Base-by-base conservation (phyloP, 2,888 invertebrate species). In the Trachelus troglodyta region DNA sequence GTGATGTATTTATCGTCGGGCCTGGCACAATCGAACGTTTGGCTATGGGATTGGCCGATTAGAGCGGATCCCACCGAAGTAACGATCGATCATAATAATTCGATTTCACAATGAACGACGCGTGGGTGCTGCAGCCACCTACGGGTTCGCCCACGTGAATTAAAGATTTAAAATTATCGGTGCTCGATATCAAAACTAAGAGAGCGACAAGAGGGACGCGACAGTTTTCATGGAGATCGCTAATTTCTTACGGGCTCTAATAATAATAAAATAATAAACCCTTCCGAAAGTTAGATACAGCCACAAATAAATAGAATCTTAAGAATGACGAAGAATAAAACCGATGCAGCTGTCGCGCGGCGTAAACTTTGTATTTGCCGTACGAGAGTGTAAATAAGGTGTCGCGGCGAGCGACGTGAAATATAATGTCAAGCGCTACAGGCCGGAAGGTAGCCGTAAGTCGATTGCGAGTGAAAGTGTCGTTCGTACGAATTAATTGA, bases 61-160 rank as follows among this genome's bases (percentile, higher is more conserved):
- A 77, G 79, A 80, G 80, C 78, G 75, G 78, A 80, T 80, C 80
- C 76, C 77, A 68, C 23, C 56, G 74, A 30, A 34, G 75, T 69
- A 15, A 71, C 56, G 78, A 74, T 74, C 35, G 79, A 75, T 69
- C 71, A 11, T 30, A 77, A 77, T 77, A 75, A 79, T 82, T 80
- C 73, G 73, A 80, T 82, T 80, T 81, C 79, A 79, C 81, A 71
- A 71, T 71, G 6, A 71, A 31, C 31, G 12, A 69, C 76, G 79
- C 78, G 82, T 81, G 82, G 80, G 82, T 75, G 79, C 76, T 56
- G 75, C 35, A 82, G 34, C 11, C 6, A 34, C 23, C 6, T 30
- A 84, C 84, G 81, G 82, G 83, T 84, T 80, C 83, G 83, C 84
- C 84, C 84, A 83, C 84, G 79, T 75, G 78, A 81, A 77, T 56